Evolutionary conservation across 1,140 invertebrate genomes (phyloP), one percentile per base, ranked within the genome.

Genomic region (Holotrichia oblita): DNA sequence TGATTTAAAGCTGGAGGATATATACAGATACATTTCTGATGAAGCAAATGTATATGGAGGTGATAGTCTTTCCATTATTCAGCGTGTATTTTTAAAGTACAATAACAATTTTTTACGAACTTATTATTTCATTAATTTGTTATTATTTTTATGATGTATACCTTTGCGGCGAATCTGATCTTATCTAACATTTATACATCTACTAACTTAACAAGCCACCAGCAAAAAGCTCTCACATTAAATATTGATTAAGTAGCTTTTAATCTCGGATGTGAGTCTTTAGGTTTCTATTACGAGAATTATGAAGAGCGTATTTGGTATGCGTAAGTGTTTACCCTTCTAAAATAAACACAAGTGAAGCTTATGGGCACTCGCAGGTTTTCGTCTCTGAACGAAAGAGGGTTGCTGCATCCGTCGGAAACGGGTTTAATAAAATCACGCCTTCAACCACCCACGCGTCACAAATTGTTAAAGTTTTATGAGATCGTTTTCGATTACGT

Each of bases 391-490:
- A 27, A 27, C 22, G 61, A 22, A 69, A 34, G 61, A 69, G 61
- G 61, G 61, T 69, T 69, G 27, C 61, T 69, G 61, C 61, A 69
- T 69, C 61, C 61, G 61, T 27, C 61, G 61, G 61, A 69, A 69
- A 22, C 22, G 6, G 61, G 61, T 69, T 69, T 69, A 69, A 69
- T 69, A 69, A 69, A 69, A 69, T 69, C 61, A 69, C 61, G 61
- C 61, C 61, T 69, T 14, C 61, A 69, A 69, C 61, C 61, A 69
- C 61, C 61, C 61, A 69, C 61, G 61, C 61, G 61, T 69, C 61
- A 69, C 61, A 69, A 34, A 69, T 69, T 69, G 61, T 69, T 69
- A 69, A 69, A 69, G 61, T 69, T 69, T 69, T 69, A 69, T 34
- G 61, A 69, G 61, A 69, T 27, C 61, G 61, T 69, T 69, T 69